Percentiles rank a stretch among this genome's conserved stretches.
These are phyloP conservation scores for Notarius lentiginosus DNA, from an alignment of 2,113 vertebrate genomes.

Conservation along the genomic window DNA sequence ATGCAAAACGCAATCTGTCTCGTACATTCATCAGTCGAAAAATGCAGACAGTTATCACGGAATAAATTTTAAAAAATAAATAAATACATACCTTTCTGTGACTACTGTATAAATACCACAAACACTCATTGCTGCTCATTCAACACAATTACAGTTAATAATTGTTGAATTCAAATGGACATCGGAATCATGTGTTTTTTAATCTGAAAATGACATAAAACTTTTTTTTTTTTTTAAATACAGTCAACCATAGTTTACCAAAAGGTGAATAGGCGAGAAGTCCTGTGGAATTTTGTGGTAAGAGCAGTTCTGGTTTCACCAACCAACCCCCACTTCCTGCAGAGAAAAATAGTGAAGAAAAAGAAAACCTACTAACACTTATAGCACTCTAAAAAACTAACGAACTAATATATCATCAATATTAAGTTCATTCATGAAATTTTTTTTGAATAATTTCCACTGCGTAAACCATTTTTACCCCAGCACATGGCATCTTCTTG, in stretches of 20 bases:
- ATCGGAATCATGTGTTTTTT: background rate
- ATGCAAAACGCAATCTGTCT: background rate
- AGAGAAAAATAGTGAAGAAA: constrained; percentile 1
- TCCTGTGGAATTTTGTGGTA: constrained; percentile 27
- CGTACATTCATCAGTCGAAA: background rate
- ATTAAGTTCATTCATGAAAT: too few species aligned
- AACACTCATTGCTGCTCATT: background rate
- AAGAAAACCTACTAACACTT: background rate
- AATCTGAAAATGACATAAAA: background rate
- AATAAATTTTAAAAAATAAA: too few species aligned
- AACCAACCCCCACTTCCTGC: constrained; percentile 36
- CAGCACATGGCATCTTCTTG: too few species aligned
- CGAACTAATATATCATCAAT: background rate
- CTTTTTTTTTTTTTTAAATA: background rate
- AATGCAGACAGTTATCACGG: background rate
- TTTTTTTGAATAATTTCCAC: background rate
- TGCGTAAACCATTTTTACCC: background rate
- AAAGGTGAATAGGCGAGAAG: background rate
- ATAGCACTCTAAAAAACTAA: background rate
- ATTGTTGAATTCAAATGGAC: background rate
- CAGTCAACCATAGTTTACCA: background rate
- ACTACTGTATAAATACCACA: background rate
- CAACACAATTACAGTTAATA: background rate
- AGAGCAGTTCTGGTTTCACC: constrained; percentile 23
- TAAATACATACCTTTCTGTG: background rate